Conservation (phyloP, 2,888 invertebrate species). For the Odontocerum albicorne region DNA sequence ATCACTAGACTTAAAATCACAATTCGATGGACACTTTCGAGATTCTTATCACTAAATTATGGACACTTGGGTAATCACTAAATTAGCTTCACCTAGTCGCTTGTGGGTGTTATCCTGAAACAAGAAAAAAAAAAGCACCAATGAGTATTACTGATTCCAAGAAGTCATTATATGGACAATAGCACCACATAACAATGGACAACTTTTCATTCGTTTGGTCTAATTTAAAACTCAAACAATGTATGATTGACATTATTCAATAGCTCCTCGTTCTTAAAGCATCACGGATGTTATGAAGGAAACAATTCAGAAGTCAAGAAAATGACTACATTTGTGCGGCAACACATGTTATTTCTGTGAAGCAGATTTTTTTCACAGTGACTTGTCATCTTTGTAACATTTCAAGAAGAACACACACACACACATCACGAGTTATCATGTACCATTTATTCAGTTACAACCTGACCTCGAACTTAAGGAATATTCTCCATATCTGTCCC, state of each 20-base stretch:
- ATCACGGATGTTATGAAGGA: constrained; percentile 1
- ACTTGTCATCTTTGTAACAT: constrained; percentile 11
- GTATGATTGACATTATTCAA: too few species aligned
- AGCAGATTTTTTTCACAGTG: background rate
- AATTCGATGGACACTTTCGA: constrained; percentile 18
- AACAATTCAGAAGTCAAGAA: constrained; percentile 21
- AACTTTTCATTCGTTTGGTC: too few species aligned
- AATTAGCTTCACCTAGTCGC: constrained; percentile 20
- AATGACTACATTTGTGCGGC: constrained; percentile 25
- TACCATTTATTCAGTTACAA: constrained; percentile 55
- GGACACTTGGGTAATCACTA: constrained; percentile 14
- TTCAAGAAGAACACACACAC: constrained; percentile 23
- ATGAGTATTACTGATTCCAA: too few species aligned
- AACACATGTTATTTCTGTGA: constrained; percentile 17
- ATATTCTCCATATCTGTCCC: constrained; percentile 44
- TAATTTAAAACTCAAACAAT: too few species aligned
- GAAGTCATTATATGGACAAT: too few species aligned
- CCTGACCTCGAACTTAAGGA: constrained; percentile 46
- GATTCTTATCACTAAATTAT: constrained; percentile 20
- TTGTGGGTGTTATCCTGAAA: constrained; percentile 31
- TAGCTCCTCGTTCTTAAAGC: background rate
- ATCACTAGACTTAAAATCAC: constrained; percentile 13
- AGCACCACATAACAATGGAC: background rate
- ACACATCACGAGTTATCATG: constrained; percentile 9
- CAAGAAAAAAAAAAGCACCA: constrained; percentile 23